Evolutionary conservation across 2,888 invertebrate genomes (phyloP).

Genomic region (Cryptops parisi): DNA sequence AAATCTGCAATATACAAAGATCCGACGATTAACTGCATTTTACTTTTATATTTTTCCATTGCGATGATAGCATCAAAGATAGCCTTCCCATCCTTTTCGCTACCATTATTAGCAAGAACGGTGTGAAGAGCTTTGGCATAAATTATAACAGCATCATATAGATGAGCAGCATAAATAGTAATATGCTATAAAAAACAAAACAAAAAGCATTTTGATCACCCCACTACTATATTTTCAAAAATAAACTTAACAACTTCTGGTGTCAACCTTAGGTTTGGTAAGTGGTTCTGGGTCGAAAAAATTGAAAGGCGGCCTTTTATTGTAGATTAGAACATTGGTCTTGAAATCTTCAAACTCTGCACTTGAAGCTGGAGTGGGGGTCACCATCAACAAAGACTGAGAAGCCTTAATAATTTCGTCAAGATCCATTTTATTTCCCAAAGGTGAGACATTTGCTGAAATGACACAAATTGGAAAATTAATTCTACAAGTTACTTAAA

Average conservation of each 20-base stretch:
- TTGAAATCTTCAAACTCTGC: slow-evolving; percentile 39
- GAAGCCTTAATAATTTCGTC: slow-evolving; percentile 26
- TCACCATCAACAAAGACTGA: slow-evolving; percentile 72
- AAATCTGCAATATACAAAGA: not conserved
- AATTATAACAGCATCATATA: slow-evolving; percentile 74
- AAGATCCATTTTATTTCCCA: not conserved
- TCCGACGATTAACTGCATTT: slow-evolving; percentile 22
- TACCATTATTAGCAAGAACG: slow-evolving; percentile 47
- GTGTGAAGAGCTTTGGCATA: slow-evolving; percentile 71
- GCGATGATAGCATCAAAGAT: slow-evolving; percentile 37
- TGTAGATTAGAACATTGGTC: slow-evolving; percentile 61
- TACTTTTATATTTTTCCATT: slow-evolving; percentile 27
- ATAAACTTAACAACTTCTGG: not conserved
- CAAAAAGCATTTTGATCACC: no score
- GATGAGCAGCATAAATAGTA: slow-evolving; percentile 64
- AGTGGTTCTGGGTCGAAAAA: slow-evolving; percentile 35
- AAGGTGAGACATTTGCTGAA: not conserved
- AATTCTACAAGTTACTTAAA: not conserved
- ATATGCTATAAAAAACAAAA: slow-evolving; percentile 40
- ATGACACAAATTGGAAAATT: not conserved
- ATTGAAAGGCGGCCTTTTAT: slow-evolving; percentile 61
- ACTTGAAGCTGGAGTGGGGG: slow-evolving; percentile 60
- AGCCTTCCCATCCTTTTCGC: slow-evolving; percentile 57
- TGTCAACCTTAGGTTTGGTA: not conserved
- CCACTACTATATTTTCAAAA: no score